Percentiles rank a stretch among this genome's conserved stretches.
Conservation (phyloP, 2,113 vertebrate species). For the Sclerurus mexicanus region DNA sequence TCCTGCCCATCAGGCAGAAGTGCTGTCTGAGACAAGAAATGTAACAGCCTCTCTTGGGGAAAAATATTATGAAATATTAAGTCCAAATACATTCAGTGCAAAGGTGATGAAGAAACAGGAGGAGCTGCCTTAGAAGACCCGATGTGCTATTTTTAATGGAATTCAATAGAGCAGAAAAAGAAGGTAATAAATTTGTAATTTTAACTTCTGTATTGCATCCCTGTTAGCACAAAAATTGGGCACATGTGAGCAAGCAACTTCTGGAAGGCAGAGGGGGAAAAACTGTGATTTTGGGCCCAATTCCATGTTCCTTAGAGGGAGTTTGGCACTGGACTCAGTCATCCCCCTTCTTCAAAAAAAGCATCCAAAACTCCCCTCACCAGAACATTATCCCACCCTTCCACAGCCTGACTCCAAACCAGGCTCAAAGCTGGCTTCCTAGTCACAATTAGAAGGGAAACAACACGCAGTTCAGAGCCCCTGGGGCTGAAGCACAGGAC, state of each 20-base stretch:
- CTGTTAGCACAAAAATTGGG: background rate
- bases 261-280: background rate
- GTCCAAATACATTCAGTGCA: background rate
- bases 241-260: background rate
- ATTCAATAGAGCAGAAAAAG: background rate
- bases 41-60: background rate
- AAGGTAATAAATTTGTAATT: background rate
- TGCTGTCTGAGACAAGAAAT: background rate
- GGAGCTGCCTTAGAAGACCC: background rate
- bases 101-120: background rate
- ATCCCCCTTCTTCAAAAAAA: background rate
- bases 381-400: background rate
- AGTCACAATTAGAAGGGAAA: background rate
- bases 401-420: background rate
- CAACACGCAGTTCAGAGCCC: rapidly evolving
- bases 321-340: background rate
- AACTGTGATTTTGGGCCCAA: background rate
- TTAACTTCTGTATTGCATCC: background rate
- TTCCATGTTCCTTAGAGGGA: rapidly evolving
- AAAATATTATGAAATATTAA: conserved; percentile 39
- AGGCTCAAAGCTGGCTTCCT: background rate
- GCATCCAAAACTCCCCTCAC: background rate
- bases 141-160: background rate
- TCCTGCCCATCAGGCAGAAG: background rate
- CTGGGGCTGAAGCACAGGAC: rapidly evolving